Conservation (phyloP, 2,888 invertebrate genomes). For the Andricus quercusramuli region DNA sequence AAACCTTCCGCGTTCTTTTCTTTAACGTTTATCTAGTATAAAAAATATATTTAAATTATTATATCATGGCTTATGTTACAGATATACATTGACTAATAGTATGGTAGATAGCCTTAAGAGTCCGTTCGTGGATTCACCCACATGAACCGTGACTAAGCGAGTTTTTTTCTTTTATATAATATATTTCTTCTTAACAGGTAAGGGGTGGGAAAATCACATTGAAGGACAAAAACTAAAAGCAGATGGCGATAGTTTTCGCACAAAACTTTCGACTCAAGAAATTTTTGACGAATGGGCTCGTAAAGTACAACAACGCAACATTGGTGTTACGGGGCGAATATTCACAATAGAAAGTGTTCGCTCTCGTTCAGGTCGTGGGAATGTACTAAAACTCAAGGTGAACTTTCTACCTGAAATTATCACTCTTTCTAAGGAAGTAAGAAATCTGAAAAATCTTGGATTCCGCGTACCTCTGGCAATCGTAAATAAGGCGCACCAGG, state of each 20-base stretch:
- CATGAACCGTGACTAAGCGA: no score
- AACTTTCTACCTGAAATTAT: conserved; percentile 99
- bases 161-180: no score
- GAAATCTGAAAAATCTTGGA: conserved; percentile 96
- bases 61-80: no score
- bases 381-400: conserved; percentile 92
- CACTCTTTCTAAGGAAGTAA: conserved; percentile 98
- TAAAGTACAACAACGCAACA: conserved; percentile 95
- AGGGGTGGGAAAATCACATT: conserved; percentile 99
- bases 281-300: conserved; percentile 99
- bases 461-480: conserved; percentile 98
- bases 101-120: no score
- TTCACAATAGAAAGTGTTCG: conserved; percentile 94
- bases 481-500: conserved; percentile 99
- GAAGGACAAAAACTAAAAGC: conserved; percentile 98
- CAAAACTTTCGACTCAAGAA: conserved; percentile 97
- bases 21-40: no score
- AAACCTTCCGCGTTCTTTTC: no score
- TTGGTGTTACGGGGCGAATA: conserved; percentile 96
- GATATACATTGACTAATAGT: no score
- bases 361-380: conserved; percentile 87
- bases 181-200: conserved; percentile 80
- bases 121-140: no score
- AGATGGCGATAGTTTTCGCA: conserved; percentile 98
- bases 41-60: no score